These are phyloP conservation scores for Drosophila elegans DNA, from an alignment of 1,140 invertebrate species.

Conservation along the genomic window DNA sequence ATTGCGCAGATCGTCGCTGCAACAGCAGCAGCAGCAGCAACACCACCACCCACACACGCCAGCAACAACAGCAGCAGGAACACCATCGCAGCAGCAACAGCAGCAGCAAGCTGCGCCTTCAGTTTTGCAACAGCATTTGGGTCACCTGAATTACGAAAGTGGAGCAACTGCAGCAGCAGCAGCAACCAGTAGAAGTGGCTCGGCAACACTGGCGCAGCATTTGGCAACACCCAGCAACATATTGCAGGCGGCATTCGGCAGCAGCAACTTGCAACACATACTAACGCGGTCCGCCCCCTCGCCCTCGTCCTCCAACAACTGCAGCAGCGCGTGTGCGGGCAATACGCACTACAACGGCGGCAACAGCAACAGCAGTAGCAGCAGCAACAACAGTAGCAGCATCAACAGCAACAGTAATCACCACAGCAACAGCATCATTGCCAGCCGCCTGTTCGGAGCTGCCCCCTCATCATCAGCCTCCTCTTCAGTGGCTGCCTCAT, in stretches of 20 bases:
- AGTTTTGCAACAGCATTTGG: slow-evolving; percentile 84
- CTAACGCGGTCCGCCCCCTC: slow-evolving; percentile 66
- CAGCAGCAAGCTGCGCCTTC: slow-evolving; percentile 57
- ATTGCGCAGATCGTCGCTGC: slow-evolving; percentile 73
- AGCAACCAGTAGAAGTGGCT: slow-evolving; percentile 64
- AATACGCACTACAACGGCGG: slow-evolving; percentile 78
- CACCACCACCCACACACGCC: slow-evolving; percentile 51
- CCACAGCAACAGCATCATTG: slow-evolving; percentile 71
- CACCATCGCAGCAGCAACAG: slow-evolving; percentile 28
- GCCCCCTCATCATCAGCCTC: slow-evolving; percentile 54
- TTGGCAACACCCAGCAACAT: slow-evolving; percentile 81
- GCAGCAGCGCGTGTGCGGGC: slow-evolving; percentile 76
- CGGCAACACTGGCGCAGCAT: slow-evolving; percentile 81
- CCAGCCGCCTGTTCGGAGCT: slow-evolving; percentile 68
- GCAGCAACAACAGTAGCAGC: slow-evolving; percentile 30
- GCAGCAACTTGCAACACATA: slow-evolving; percentile 79
- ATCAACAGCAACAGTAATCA: slow-evolving; percentile 36
- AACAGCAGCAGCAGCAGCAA: slow-evolving; percentile 57
- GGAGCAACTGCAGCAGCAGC: slow-evolving; percentile 67
- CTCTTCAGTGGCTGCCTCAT: slow-evolving; percentile 31
- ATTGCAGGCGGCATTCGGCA: slow-evolving; percentile 72
- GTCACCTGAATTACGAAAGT: slow-evolving; percentile 85
- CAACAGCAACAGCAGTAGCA: slow-evolving; percentile 41
- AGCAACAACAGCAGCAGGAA: slow-evolving; percentile 52
- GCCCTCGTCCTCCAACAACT: slow-evolving; percentile 61